Percentiles rank a stretch among this genome's conserved stretches.
These are phyloP conservation scores for Drosophila rufa DNA, from an alignment of 1,140 invertebrate species.

Conservation along the genomic window DNA sequence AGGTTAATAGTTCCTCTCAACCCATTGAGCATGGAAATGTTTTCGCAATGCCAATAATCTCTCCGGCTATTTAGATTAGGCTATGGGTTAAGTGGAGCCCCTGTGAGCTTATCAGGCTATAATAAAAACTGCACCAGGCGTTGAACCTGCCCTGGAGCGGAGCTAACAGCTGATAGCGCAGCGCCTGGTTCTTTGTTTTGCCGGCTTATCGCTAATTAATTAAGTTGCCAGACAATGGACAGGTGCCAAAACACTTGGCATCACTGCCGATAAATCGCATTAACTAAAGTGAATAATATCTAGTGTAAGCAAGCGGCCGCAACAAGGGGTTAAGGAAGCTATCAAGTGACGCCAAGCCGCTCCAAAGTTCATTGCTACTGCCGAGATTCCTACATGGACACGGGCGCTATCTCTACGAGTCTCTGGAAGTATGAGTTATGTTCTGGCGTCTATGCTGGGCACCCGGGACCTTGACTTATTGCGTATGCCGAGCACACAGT, in stretches of 20 bases:
- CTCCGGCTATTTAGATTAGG: slow-evolving; percentile 5
- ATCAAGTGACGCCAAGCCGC: slow-evolving; percentile 29
- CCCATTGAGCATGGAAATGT: slow-evolving; percentile 14
- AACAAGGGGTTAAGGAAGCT: slow-evolving; percentile 44
- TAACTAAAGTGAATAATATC: slow-evolving; percentile 8
- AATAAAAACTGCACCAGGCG: slow-evolving; percentile 13
- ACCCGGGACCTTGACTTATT: slow-evolving; percentile 74
- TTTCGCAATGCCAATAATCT: slow-evolving; percentile 14
- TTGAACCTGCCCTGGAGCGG: slow-evolving; percentile 26
- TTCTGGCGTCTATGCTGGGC: slow-evolving; percentile 30
- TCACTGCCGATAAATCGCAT: background rate
- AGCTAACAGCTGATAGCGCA: slow-evolving; percentile 44
- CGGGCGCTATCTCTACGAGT: slow-evolving; percentile 38
- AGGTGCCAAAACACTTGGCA: slow-evolving; percentile 23
- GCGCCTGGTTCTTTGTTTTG: slow-evolving; percentile 38
- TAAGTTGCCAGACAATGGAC: slow-evolving; percentile 13
- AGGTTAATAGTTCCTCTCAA: slow-evolving; percentile 1
- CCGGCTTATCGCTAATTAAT: slow-evolving; percentile 21
- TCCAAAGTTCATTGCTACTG: slow-evolving; percentile 71
- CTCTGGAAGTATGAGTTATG: slow-evolving; percentile 19
- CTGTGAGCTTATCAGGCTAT: slow-evolving; percentile 16
- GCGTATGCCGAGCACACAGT: slow-evolving; percentile 63
- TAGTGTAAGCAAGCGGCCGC: background rate
- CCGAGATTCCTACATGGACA: slow-evolving; percentile 17
- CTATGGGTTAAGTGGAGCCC: slow-evolving; percentile 9